A percentile compares a stretch with the other conserved stretches of the same genome.
These are phyloP conservation scores for Drosophila pseudotakahashii DNA, from an alignment of 2,888 invertebrate species.

Conservation along the genomic window DNA sequence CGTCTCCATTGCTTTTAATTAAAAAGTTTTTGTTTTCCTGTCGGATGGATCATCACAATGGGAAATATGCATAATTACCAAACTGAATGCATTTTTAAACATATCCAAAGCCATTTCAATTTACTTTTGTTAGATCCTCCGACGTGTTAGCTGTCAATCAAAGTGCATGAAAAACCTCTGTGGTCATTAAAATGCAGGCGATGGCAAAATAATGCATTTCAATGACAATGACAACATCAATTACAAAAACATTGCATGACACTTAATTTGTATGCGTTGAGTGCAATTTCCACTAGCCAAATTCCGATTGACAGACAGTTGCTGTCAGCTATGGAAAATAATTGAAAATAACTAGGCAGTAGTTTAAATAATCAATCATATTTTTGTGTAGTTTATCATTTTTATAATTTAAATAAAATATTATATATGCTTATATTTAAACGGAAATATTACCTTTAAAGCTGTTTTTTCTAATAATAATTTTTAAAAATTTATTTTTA, in stretches of 20 bases:
- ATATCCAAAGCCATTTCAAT: conserved; percentile 15
- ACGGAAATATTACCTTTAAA: no score
- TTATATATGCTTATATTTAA: no score
- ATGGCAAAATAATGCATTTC: conserved; percentile 61
- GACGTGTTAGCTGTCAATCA: conserved; percentile 31
- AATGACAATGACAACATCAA: conserved; percentile 61
- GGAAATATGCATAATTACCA: conserved; percentile 28
- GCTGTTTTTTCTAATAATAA: no score
- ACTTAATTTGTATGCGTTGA: conserved; percentile 49
- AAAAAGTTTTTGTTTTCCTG: conserved; percentile 55
- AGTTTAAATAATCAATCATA: neutral
- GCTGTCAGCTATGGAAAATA: conserved; percentile 1
- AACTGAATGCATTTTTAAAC: conserved; percentile 28
- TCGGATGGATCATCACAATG: conserved; percentile 22
- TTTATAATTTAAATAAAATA: neutral
- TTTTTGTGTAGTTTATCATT: neutral
- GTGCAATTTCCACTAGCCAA: conserved; percentile 8
- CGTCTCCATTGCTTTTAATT: conserved; percentile 67
- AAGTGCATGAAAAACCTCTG: conserved; percentile 8
- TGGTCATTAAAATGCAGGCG: conserved; percentile 43
- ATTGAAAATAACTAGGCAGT: neutral
- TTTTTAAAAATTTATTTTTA: neutral
- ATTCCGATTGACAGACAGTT: conserved; percentile 12
- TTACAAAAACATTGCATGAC: conserved; percentile 44
- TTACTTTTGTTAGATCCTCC: neutral